Evolutionary conservation across 2,888 invertebrate species (phyloP).

Genomic region (Thymelicus acteon): DNA sequence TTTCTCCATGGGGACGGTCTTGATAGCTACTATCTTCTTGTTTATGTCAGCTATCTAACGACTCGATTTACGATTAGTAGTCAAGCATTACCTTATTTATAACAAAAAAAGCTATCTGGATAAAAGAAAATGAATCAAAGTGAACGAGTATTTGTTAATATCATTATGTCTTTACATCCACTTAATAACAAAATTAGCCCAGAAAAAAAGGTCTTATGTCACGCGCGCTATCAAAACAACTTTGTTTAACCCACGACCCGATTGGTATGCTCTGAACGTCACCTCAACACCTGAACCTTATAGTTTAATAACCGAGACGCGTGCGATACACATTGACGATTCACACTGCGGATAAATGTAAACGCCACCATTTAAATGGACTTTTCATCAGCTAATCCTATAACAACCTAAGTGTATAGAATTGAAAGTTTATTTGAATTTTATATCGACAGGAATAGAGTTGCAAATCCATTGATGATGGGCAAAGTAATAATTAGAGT

Average conservation of each 20-base stretch:
- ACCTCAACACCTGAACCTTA: constrained; percentile 39
- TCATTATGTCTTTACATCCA: no score
- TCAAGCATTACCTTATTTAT: no score
- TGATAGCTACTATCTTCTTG: no score
- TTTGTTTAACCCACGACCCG: constrained; percentile 35
- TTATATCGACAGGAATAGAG: constrained; percentile 6
- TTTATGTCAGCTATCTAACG: no score
- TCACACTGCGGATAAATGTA: constrained; percentile 59
- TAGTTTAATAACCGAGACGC: constrained; percentile 31
- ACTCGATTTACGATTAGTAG: no score
- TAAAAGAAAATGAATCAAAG: no score
- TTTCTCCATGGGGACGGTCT: no score
- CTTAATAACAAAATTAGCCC: neutral
- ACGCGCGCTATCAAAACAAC: constrained; percentile 34
- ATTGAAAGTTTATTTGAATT: constrained; percentile 3
- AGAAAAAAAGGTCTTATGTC: constrained; percentile 16
- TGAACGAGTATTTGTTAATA: no score
- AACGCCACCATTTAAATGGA: constrained; percentile 59
- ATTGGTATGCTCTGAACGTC: constrained; percentile 41
- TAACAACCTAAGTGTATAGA: constrained; percentile 19
- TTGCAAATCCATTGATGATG: neutral
- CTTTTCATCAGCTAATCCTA: constrained; percentile 16
- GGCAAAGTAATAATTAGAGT: constrained; percentile 51
- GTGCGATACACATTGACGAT: constrained; percentile 55
- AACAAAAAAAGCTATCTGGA: no score